Evolutionary conservation across 2,888 invertebrate species (phyloP).

Genomic region (Dryomyza anilis): DNA sequence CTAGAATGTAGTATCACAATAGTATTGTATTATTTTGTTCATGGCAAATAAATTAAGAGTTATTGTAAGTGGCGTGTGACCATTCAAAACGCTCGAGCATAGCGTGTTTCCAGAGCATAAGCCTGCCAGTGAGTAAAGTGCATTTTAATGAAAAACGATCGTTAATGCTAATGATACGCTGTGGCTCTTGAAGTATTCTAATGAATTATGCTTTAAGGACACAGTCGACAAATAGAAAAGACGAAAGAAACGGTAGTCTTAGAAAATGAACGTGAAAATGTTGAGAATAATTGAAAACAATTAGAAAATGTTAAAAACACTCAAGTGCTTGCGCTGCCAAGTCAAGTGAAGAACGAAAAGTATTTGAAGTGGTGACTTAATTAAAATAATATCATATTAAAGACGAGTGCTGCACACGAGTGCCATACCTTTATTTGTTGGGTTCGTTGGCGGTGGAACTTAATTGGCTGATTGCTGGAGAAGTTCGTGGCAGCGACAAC

Average conservation of each 20-base stretch:
- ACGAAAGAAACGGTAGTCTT: not conserved
- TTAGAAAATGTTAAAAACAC: not conserved
- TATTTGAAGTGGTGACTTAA: too few species aligned
- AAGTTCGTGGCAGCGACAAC: not conserved
- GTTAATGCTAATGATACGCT: not conserved
- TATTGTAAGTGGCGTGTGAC: not conserved
- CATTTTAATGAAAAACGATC: not conserved
- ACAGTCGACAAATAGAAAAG: not conserved
- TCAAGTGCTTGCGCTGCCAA: too few species aligned
- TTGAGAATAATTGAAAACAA: constrained; percentile 1
- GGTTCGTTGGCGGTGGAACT: not conserved
- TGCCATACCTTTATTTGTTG: too few species aligned
- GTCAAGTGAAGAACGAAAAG: too few species aligned
- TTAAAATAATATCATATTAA: too few species aligned
- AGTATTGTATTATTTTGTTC: too few species aligned
- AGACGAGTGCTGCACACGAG: too few species aligned
- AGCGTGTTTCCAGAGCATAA: not conserved
- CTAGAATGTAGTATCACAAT: too few species aligned
- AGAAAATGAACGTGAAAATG: not conserved
- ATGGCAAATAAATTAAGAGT: not conserved
- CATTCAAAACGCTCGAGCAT: not conserved
- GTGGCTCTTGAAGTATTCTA: not conserved
- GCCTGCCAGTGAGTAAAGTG: not conserved
- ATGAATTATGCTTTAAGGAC: not conserved
- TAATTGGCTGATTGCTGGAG: not conserved